Percentiles rank a stretch among this genome's conserved stretches.
phyloP scores from a whole-genome alignment of 2,888 invertebrate species.

The Argynnis bischoffii region DNA sequence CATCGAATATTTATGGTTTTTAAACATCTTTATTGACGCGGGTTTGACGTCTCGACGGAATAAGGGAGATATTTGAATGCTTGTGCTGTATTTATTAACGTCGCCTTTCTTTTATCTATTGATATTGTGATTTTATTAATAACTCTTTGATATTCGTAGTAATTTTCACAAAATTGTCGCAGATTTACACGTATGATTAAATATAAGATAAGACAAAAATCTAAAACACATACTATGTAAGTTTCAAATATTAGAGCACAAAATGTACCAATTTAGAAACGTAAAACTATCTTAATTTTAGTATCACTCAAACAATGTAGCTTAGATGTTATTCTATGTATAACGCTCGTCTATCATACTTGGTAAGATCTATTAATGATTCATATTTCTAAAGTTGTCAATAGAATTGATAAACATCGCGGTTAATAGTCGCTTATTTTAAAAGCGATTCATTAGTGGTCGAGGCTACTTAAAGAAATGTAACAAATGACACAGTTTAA shows the following conservation, averaged over 20 bases:
- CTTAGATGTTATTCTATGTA: not conserved
- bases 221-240: too few relatives aligned
- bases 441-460: slow-evolving; percentile 65
- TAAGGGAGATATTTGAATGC: slow-evolving; percentile 60
- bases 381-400: slow-evolving; percentile 30
- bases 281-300: too few relatives aligned
- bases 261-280: too few relatives aligned
- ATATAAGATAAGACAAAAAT: too few relatives aligned
- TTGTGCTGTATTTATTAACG: slow-evolving; percentile 56
- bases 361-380: slow-evolving; percentile 25
- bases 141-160: slow-evolving; percentile 9
- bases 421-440: slow-evolving; percentile 52
- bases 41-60: slow-evolving; percentile 65
- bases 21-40: slow-evolving; percentile 80
- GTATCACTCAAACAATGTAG: too few relatives aligned
- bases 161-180: too few relatives aligned
- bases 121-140: slow-evolving; percentile 39
- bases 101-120: slow-evolving; percentile 45
- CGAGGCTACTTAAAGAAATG: slow-evolving; percentile 70
- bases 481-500: slow-evolving; percentile 80
- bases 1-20: slow-evolving; percentile 77
- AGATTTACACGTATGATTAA: too few relatives aligned
- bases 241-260: too few relatives aligned
- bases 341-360: not conserved
- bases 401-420: slow-evolving; percentile 41